Evolutionary conservation across 2,888 invertebrate species (phyloP), one percentile per base, ranked within the genome.

Genomic region (Trilocha varians): DNA sequence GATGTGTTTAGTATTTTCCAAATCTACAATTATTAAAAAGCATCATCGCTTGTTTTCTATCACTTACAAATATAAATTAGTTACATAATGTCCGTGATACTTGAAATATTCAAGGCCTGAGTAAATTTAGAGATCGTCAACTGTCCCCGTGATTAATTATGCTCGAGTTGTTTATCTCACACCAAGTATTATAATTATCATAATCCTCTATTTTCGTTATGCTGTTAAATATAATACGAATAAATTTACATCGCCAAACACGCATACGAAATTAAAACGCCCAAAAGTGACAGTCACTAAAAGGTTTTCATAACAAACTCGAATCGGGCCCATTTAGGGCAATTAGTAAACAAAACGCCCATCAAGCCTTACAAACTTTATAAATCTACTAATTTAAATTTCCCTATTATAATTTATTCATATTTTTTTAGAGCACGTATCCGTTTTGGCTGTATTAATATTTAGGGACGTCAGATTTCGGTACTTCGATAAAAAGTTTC

Each of bases 381-480:
- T 25, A 25, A 25, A 25, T 25, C 25, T 6, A 25, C 25, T 25
- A 25, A 25, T 25, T 25, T 25, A 25, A 25, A 25, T 25, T 9
- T 6, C 5, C 25, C 11, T 11, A 11, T 25, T 25, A 25, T 25
- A 25, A 25, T 25, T 25, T 25, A 25, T 25, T n/a, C n/a, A n/a
- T n/a, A n/a, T n/a, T n/a, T n/a, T n/a, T n/a, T n/a, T n/a, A n/a
- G n/a, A n/a, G 25, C 11, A 25, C 25, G 25, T 25, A 9, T 25
- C 25, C 6, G 60, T 71, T 70, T 67, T 54, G 54, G 47, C 45
- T 61, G 47, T 49, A 65, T 69, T 61, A 68, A 66, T 69, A 69
- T 66, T 73, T 64, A 60, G 53, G 53, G 53, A 62, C 57, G 69
- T 69, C 65, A 70, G 72, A 72, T 73, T 39, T 32, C 33, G 25